Conservation (phyloP, 2,888 invertebrate species). For the Callyntrura sp. region DNA sequence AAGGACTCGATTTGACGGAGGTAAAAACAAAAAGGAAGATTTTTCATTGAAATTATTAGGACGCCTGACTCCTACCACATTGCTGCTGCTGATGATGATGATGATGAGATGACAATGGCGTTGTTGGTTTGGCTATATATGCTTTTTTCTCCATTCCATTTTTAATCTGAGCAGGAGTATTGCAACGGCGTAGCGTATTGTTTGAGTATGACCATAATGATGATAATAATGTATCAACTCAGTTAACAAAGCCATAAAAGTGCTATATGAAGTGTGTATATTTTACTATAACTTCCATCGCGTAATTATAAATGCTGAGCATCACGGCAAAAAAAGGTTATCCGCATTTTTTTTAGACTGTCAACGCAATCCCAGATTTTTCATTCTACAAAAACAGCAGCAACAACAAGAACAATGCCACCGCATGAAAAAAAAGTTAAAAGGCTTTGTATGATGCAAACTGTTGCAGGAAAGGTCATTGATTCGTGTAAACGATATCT, state of each 20-base stretch:
- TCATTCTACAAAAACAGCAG: neutral
- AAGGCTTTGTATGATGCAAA: too few relatives aligned
- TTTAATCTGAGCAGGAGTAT: too few relatives aligned
- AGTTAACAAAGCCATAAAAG: too few relatives aligned
- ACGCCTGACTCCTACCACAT: too few relatives aligned
- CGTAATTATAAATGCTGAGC: neutral
- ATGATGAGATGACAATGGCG: too few relatives aligned
- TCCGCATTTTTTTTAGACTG: slow-evolving; percentile 38
- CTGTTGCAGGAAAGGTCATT: slow-evolving; percentile 51
- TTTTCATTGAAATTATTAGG: slow-evolving; percentile 35
- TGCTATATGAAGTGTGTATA: too few relatives aligned
- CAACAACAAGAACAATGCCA: slow-evolving; percentile 43
- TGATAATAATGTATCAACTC: too few relatives aligned
- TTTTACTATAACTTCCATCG: neutral
- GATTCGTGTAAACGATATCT: too few relatives aligned
- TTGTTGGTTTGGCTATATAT: neutral
- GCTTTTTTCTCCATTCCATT: neutral
- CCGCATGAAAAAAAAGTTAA: too few relatives aligned
- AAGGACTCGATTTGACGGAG: neutral
- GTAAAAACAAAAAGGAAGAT: slow-evolving; percentile 3
- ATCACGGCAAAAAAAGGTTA: neutral
- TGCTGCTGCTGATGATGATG: neutral
- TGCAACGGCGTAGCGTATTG: too few relatives aligned
- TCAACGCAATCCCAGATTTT: slow-evolving; percentile 42
- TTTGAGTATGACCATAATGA: neutral